A percentile compares a stretch with the other conserved stretches of the same genome.
Evolutionary conservation across 1,140 invertebrate species (phyloP).

Genomic region (Pogonus chalceus): DNA sequence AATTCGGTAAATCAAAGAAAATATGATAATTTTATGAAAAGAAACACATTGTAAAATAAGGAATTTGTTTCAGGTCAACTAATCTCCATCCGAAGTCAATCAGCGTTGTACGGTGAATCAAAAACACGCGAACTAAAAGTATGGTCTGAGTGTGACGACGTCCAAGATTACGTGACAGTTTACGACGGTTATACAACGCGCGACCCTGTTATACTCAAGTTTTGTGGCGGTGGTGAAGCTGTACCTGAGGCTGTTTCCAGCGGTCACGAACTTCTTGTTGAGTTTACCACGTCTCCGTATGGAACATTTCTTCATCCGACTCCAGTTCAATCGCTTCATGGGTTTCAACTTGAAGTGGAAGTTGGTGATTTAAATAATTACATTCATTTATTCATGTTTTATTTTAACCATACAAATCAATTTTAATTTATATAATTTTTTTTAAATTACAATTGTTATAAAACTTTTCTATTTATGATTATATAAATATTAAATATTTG

Average conservation of each 20-base stretch:
- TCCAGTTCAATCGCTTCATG: constrained; percentile 65
- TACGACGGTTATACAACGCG: constrained; percentile 81
- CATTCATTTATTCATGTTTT: too few species aligned
- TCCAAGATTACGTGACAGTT: constrained; percentile 75
- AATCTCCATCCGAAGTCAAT: constrained; percentile 64
- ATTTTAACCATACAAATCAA: too few species aligned
- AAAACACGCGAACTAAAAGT: constrained; percentile 30
- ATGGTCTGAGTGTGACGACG: not conserved
- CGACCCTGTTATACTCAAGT: constrained; percentile 78
- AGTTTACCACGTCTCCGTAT: constrained; percentile 82
- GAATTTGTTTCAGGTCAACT: constrained; percentile 62
- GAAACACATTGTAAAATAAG: too few species aligned
- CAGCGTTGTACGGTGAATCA: constrained; percentile 41
- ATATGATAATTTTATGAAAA: too few species aligned
- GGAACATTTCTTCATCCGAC: constrained; percentile 74
- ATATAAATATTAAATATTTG: not conserved
- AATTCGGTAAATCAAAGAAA: too few species aligned
- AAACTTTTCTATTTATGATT: not conserved
- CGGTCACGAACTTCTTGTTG: constrained; percentile 74
- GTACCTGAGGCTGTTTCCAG: constrained; percentile 74
- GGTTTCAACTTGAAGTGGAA: constrained; percentile 79
- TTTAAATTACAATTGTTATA: too few species aligned
- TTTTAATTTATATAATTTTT: not conserved
- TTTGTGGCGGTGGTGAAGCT: constrained; percentile 76
- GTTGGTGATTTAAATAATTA: constrained; percentile 34